Base-by-base conservation (phyloP, 2,888 invertebrate genomes). In the Deroplatys truncata region DNA sequence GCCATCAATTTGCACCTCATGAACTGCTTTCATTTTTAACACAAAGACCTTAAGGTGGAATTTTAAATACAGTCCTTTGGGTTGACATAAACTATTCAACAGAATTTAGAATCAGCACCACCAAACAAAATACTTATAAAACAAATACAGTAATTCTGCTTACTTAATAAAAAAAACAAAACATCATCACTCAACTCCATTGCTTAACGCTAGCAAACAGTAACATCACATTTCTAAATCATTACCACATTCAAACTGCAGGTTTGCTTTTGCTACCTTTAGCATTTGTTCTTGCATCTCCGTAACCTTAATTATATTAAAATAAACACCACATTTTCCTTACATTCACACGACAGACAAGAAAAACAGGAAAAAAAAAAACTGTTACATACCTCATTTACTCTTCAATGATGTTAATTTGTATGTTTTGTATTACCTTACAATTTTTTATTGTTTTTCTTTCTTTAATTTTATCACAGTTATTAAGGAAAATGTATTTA, bases 391-490 rank as follows among this genome's bases (percentile, higher is more conserved):
- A 43, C 43, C 43, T 87, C 83, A 87, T 87, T 83, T 82, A 35
- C 20, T 72, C 13, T 83, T 25, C 83, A 82, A 83, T 82, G 87
- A 87, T 87, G 87, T 31, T 35, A 13, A 82, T 25, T 28, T 84
- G 28, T 31, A 82, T 82, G 35, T 35, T 25, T 28, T 84, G 28
- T 31, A 84, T 29, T 84, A 28, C 10, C 35, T 31, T 84, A 35
- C n/a, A 31, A 82, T 82, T 87, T 86, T 28, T 72, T 29, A 49
- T 83, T 29, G 56, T 72, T 72, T 72, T 28, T 72, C 20, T 72
- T 83, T 29, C 43, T 43, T 43, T 43, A 43, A 9, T 84, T 84
- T 89, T 90, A 89, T 91, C 91, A 91, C 91, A 91, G 91, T 91
- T 90, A 91, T 89, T 91, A 89, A 91, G 89, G 90, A 90, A 91